phyloP scores from a whole-genome alignment of 53 echinoderm and acorn worm species.

The Luidia sarsii region DNA sequence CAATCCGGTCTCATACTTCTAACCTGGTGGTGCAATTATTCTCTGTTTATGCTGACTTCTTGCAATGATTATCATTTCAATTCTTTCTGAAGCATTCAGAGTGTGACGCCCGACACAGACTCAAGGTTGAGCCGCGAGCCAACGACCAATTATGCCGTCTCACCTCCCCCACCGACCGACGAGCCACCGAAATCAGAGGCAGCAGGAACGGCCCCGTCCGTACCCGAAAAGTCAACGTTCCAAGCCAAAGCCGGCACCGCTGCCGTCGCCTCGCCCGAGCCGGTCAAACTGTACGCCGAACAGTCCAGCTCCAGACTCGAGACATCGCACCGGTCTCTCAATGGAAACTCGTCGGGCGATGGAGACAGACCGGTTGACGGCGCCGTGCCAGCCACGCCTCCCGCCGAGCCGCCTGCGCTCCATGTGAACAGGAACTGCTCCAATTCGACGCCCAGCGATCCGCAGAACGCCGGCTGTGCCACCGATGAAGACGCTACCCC shows the following conservation, averaged over 20 bases:
- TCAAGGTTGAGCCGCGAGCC: background rate
- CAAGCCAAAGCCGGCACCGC: background rate
- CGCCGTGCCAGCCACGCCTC: background rate
- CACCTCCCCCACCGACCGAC: background rate
- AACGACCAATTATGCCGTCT: background rate
- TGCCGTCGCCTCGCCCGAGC: background rate
- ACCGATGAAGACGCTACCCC: too few relatives aligned
- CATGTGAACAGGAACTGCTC: constrained; percentile 40
- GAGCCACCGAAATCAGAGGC: background rate
- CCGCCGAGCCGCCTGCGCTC: background rate
- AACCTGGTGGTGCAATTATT: too few relatives aligned
- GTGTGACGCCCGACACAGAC: too few relatives aligned
- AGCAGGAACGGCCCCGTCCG: too few relatives aligned
- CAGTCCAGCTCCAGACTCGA: background rate
- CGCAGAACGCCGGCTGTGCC: background rate
- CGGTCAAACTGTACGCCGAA: constrained; percentile 2
- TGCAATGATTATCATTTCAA: too few relatives aligned
- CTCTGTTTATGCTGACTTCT: too few relatives aligned
- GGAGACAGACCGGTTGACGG: too few relatives aligned
- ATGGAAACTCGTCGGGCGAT: too few relatives aligned
- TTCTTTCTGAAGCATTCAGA: too few relatives aligned
- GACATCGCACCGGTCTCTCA: too few relatives aligned
- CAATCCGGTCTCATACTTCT: too few relatives aligned
- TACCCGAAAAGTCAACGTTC: too few relatives aligned
- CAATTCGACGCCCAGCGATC: background rate